Evolutionary conservation across 2,797 vertebrate genomes (phyloP), one percentile per base, ranked within the genome.

Genomic region (Labeo calbasu): DNA sequence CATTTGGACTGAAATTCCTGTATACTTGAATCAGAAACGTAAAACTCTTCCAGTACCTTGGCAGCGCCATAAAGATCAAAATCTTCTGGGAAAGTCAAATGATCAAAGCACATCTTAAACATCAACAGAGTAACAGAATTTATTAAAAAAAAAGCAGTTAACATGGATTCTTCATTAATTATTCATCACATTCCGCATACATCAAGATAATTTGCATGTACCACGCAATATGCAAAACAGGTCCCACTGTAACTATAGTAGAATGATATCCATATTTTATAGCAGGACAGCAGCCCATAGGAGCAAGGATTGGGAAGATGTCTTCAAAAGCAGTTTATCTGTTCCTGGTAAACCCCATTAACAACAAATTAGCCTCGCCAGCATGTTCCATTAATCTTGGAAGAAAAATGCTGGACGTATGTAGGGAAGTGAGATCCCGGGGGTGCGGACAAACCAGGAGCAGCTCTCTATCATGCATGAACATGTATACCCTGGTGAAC

Each of bases 321-420:
- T 86, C 81, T 81, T 86, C 85, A 70, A 57, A 78, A 59, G 53
- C 25, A 59, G 78, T 86, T 81, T 80, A 84, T 80, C 71, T 73
- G 65, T 76, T 77, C 84, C 43, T 63, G 55, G 51, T 72, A 73
- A 86, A 86, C 23, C 70, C 70, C 46, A 87, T 89, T 88, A 89
- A 84, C 84, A 82, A 75, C 70, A 75, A 88, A 89, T 87, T 89
- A 88, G 86, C 71, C 73, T 85, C 73, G 59, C 84, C 55, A 86
- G 80, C 78, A 81, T 23, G 87, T 85, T 79, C 36, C 87, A 90
- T 90, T 89, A 87, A 90, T 90, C 89, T 83, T 87, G 77, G 77
- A 61, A 79, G 53, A 72, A 77, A 88, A 87, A 76, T 69, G 61
- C 61, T 36, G 73, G 80, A 76, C 77, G 32, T 75, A 46, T 70